Percentiles rank a stretch among this genome's conserved stretches.
Conservation (phyloP, 2,113 vertebrate species). For the Platichthys flesus region DNA sequence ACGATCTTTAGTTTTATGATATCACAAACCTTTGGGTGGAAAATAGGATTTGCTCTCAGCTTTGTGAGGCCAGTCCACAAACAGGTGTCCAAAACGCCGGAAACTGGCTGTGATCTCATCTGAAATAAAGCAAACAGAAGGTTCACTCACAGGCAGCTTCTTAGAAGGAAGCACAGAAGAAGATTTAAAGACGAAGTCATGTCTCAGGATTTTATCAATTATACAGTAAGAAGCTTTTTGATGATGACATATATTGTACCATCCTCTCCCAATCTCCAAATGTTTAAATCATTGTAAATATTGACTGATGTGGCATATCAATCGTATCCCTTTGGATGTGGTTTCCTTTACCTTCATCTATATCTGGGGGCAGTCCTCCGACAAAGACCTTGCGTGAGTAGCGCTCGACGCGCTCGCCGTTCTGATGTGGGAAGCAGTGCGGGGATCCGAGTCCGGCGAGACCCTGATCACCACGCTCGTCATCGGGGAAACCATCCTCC, state of each 20-base stretch:
- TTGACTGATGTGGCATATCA: neutral
- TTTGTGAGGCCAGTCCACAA: slow-evolving; percentile 82
- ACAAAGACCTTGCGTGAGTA: slow-evolving; percentile 99
- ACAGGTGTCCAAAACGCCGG: slow-evolving; percentile 79
- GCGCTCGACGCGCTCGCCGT: slow-evolving; percentile 96
- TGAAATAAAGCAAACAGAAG: slow-evolving; percentile 37
- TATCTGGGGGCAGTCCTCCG: slow-evolving; percentile 96
- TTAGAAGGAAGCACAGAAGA: neutral
- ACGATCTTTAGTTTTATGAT: neutral
- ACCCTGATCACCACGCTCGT: slow-evolving; percentile 94
- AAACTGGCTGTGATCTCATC: slow-evolving; percentile 81
- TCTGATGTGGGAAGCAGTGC: slow-evolving; percentile 98
- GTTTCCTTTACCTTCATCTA: slow-evolving; percentile 91
- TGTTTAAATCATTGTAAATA: too few relatives aligned
- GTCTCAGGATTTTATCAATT: too few relatives aligned
- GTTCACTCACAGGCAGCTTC: slow-evolving; percentile 5
- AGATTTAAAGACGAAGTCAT: neutral
- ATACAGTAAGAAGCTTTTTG: too few relatives aligned
- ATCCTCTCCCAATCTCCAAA: too few relatives aligned
- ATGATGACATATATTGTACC: too few relatives aligned
- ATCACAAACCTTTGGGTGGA: slow-evolving; percentile 74
- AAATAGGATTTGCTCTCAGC: slow-evolving; percentile 81
- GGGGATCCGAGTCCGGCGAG: slow-evolving; percentile 93
- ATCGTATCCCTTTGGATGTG: neutral
- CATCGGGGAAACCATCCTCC: slow-evolving; percentile 97